Evolutionary conservation across 2,113 vertebrate genomes (phyloP), one percentile per base, ranked within the genome.

Genomic region (Tautogolabrus adspersus): DNA sequence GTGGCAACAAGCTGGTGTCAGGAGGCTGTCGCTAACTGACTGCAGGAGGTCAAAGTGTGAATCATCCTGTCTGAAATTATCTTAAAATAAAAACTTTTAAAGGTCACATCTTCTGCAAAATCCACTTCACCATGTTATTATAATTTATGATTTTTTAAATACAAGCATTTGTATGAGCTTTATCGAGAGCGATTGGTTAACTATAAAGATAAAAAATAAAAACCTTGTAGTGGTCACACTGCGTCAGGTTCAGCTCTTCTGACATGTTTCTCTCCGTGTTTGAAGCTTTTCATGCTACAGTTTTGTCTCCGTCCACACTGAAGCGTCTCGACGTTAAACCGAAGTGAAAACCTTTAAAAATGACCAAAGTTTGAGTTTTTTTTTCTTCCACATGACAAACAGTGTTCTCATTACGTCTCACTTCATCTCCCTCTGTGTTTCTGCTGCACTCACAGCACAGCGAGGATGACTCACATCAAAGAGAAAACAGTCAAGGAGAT

Each of bases 331-430:
- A n/a, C 62, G 23, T 59, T 26, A 74, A 71, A 68, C 61, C 7
- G 47, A 49, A 49, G 47, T 75, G 55, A 82, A 86, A 83, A 72
- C 0, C 3, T 61, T 40, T 21, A 21, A 66, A 82, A 82, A 82
- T 67, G 71, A 83, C 81, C 79, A 81, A 73, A 88, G 19, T 60
- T 79, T 57, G 67, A 80, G 58, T 68, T 71, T 8, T 57, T 18
- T 18, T 18, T 8, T 3, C 16, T 49, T 49, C 47, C 47, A 49
- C 47, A 49, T 49, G 47, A 49, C 16, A 18, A 49, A 18, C 47
- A 49, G 65, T 23, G 88, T 77, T 88, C 88, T 88, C 86, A 83
- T 86, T 90, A 86, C 56, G 86, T 90, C 86, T 77, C 65, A 75
- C 72, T 82, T 72, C 60, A 90, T 90, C 81, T 82, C 63, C 57